Conservation (phyloP, 2,888 invertebrate species). For the Muschampia plurimacula region DNA sequence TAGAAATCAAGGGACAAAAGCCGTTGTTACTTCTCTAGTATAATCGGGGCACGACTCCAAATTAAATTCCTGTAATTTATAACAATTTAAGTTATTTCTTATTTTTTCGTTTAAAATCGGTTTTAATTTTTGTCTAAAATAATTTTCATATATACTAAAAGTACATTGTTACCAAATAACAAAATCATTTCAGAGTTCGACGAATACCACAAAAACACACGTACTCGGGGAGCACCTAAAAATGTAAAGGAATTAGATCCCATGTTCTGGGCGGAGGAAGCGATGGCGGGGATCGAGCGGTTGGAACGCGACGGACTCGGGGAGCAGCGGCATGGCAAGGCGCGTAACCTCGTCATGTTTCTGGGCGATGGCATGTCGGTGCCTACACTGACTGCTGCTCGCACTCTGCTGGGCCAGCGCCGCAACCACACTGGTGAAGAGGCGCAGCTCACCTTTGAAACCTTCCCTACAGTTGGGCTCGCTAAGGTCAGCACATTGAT, state of each 20-base stretch:
- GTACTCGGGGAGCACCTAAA: slow-evolving; percentile 42
- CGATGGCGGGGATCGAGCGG: slow-evolving; percentile 70
- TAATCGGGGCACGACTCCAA: too few relatives aligned
- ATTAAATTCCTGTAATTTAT: too few relatives aligned
- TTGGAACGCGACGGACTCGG: slow-evolving; percentile 54
- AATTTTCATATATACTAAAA: too few relatives aligned
- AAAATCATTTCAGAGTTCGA: slow-evolving; percentile 6
- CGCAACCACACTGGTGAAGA: slow-evolving; percentile 85
- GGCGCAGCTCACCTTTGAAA: slow-evolving; percentile 85
- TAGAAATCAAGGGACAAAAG: too few relatives aligned
- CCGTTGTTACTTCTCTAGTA: too few relatives aligned
- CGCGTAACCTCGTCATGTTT: slow-evolving; percentile 88
- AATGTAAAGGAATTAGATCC: slow-evolving; percentile 48
- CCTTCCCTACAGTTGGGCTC: slow-evolving; percentile 87
- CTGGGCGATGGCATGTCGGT: slow-evolving; percentile 92
- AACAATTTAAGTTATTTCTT: too few relatives aligned
- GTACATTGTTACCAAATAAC: neutral
- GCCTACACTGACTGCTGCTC: slow-evolving; percentile 88
- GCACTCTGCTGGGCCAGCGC: slow-evolving; percentile 87
- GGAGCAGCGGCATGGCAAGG: slow-evolving; percentile 40
- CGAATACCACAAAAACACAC: slow-evolving; percentile 12
- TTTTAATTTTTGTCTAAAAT: too few relatives aligned
- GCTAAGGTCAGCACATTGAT: slow-evolving; percentile 81
- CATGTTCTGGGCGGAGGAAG: slow-evolving; percentile 78
- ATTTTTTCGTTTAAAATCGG: too few relatives aligned